Base-by-base conservation (phyloP, 2,797 vertebrate species). In the Buphagus erythrorhynchus region DNA sequence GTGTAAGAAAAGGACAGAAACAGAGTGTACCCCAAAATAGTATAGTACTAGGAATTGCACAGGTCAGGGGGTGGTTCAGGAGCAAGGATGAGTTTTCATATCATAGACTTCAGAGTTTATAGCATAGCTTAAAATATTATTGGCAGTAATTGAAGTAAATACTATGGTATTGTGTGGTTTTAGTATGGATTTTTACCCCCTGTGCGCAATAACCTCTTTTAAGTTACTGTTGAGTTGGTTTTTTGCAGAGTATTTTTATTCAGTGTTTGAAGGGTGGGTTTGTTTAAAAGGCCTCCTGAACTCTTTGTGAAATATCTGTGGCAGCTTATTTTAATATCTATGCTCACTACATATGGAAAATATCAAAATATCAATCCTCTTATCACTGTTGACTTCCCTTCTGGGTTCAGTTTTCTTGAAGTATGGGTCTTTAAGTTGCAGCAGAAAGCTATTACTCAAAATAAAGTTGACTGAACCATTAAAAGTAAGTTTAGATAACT, bases 371-470 rank as follows among this genome's bases (percentile, higher is more conserved):
- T 84, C 81, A 88, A 80, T 78, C 88, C 78, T 94, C 90, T 96
- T 96, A 96, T 97, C 95, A 63, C 80, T 82, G 76, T 90, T 92
- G 90, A 93, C 94, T 96, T 97, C 88, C 81, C 80, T 95, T 95
- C 86, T 94, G 83, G 80, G 90, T 95, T 97, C 91, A 93, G n/a
- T 91, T 97, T 94, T 87, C 83, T 77, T 93, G 83, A 95, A 90
- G 83, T 85, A 93, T 92, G 52, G 54, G n/a, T 81, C 80, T 94
- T 94, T 90, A 93, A 86, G 78, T 83, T 92, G 89, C 72, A 95
- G 68, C 79, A 95, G 91, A 93, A 93, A 91, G 88, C 86, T 86
- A 90, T 97, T 94, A 95, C 51, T 97, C 96, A 96, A 92, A 95
- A 87, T 89, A 86, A 91, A 94, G 78, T 77, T 95, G 93, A 96